Evolutionary conservation across 2,888 invertebrate species (phyloP).

Genomic region (Latrodectus hesperus): DNA sequence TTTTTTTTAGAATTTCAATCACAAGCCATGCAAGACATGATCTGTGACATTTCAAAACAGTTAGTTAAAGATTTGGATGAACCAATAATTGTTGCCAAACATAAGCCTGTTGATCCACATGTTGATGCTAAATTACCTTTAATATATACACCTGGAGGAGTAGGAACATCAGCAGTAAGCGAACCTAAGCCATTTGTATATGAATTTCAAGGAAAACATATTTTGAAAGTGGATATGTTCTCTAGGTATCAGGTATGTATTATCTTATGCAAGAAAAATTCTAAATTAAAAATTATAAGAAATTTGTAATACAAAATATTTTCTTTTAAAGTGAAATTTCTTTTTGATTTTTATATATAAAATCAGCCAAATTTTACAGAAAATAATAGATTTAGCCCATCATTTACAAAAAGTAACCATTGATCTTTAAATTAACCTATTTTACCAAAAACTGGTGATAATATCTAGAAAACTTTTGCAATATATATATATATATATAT

Average conservation of each 20-base stretch:
- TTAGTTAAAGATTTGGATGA: constrained; percentile 49
- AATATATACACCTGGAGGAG: constrained; percentile 22
- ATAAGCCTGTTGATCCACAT: constrained; percentile 53
- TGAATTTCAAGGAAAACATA: constrained; percentile 82
- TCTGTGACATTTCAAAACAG: constrained; percentile 52
- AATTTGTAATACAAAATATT: too few species aligned
- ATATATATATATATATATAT: too few species aligned
- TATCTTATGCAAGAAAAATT: constrained; percentile 72
- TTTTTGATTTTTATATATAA: too few species aligned
- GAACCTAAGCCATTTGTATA: constrained; percentile 22
- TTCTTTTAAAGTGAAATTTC: too few species aligned
- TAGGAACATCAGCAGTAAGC: constrained; percentile 9
- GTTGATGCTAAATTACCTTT: constrained; percentile 47
- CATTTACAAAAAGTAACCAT: too few species aligned
- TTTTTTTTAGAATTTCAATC: constrained; percentile 38
- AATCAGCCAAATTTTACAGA: too few species aligned
- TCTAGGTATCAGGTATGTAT: constrained; percentile 81
- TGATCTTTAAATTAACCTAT: too few species aligned
- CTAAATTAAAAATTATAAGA: too few species aligned
- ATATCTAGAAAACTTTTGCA: too few species aligned
- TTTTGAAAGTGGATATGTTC: constrained; percentile 90
- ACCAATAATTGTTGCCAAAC: constrained; percentile 37
- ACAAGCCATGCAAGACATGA: constrained; percentile 57
- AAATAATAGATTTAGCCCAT: too few species aligned
- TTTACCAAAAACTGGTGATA: too few species aligned